Percentiles rank a stretch among this genome's conserved stretches.
Conservation (phyloP, 53 echinoderm and acorn worm species). For the Echinometra lucunter region DNA sequence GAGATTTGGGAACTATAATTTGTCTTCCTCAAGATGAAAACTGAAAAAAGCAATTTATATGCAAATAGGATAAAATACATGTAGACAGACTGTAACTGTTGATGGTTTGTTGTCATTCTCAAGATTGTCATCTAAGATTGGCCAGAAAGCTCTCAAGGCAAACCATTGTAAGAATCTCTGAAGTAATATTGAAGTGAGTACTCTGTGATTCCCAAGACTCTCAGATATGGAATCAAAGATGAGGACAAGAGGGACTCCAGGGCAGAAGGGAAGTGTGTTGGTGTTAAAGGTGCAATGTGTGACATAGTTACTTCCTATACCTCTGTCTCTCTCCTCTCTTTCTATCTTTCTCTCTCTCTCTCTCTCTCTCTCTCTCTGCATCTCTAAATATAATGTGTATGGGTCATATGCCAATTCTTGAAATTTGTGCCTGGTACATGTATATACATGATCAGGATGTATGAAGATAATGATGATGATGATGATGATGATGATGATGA, state of each 20-base stretch:
- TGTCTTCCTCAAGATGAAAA: too few relatives aligned
- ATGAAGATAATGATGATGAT: not conserved
- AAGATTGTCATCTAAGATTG: slow-evolving; percentile 11
- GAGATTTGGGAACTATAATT: too few relatives aligned
- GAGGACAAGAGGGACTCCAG: not conserved
- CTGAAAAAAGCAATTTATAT: too few relatives aligned
- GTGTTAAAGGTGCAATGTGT: not conserved
- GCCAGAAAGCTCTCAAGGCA: not conserved
- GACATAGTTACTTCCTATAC: not conserved
- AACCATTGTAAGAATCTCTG: slow-evolving; percentile 36
- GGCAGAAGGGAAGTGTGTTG: not conserved
- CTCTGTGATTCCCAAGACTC: not conserved
- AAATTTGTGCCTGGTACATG: not conserved
- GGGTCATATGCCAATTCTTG: not conserved
- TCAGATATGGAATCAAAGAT: slow-evolving; percentile 33
- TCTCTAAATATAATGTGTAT: not conserved
- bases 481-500: not conserved
- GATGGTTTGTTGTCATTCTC: not conserved
- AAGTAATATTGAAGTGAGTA: slow-evolving; percentile 15
- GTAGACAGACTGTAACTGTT: not conserved
- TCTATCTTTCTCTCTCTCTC: not conserved
- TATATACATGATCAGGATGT: not conserved
- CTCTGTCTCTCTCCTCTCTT: not conserved
- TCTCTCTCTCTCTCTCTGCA: not conserved
- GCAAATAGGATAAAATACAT: not conserved